These are phyloP conservation scores for Prosapia bicincta DNA, from an alignment of 2,888 invertebrate genomes.

Conservation along the genomic window DNA sequence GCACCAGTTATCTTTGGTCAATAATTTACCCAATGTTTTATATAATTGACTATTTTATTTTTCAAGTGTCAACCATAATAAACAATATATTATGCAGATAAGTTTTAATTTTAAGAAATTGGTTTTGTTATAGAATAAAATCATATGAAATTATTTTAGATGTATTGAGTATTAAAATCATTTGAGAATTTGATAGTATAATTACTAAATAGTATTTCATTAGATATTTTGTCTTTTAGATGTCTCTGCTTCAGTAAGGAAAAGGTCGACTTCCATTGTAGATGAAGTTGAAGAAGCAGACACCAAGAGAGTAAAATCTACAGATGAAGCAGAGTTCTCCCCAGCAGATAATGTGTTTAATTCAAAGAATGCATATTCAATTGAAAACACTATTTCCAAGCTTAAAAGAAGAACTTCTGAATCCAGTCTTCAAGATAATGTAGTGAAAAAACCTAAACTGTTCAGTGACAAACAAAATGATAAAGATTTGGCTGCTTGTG, in stretches of 20 bases:
- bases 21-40: no score
- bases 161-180: no score
- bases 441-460: not conserved
- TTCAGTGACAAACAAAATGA: not conserved
- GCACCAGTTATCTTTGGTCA: no score
- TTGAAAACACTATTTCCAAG: not conserved
- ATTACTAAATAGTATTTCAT: no score
- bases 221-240: not conserved
- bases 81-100: no score
- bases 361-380: no score
- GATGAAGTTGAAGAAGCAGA: not conserved
- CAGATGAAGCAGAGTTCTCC: not conserved
- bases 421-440: not conserved
- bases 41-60: no score
- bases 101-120: no score
- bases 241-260: not conserved
- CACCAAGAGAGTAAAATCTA: not conserved
- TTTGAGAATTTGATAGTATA: no score
- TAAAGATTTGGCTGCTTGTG: not conserved
- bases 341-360: not conserved
- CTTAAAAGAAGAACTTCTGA: not conserved
- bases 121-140: no score
- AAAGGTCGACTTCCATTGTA: not conserved
- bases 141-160: no score
- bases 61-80: no score